Base-by-base conservation (phyloP, 2,888 invertebrate genomes). In the Diarsia dahlii region DNA sequence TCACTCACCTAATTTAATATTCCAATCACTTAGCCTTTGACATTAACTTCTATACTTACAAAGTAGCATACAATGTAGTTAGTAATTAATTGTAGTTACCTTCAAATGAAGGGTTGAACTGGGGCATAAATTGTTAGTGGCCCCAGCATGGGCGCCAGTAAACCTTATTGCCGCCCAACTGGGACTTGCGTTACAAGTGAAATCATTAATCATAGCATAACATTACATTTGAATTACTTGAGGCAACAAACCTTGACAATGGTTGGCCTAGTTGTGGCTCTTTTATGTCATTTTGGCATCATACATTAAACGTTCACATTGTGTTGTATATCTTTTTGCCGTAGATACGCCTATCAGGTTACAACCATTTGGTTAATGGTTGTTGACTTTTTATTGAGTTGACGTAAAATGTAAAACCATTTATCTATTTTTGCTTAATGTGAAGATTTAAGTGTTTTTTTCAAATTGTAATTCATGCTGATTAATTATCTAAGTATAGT, bases 141-240 rank as follows among this genome's bases (percentile, higher is more conserved):
- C 58, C 80, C 74, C 80, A 66, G 71, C 65, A 58, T 73, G 84
- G 83, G 84, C 74, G 68, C 77, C 80, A 85, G 64, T 80, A 85
- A 77, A 46, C n/a, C 39, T 15, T 66, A 80, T 62, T 74, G 80
- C 72, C 80, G 80, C 83, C 74, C 84, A 85, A 67, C 60, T 80
- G 79, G 69, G 82, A 67, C 74, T 71, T 48, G 65, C 56, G 56
- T 71, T 73, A 73, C 50, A 72, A 84, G 54, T 60, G 48, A 72
- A 69, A 63, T 60, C 64, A 80, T 84, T 82, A 82, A 84, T 84
- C 85, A 77, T 80, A 74, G 70, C 45, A 45, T 64, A 71, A 52
- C 52, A 85, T 72, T 80, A 64, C 58, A 77, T 77, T 83, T 74
- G 66, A 71, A 77, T 71, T 74, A 70, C 56, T 79, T 63, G 52